A percentile compares a stretch with the other conserved stretches of the same genome.
These are phyloP conservation scores for Agonum fuliginosum DNA, from an alignment of 2,888 invertebrate genomes.

Conservation along the genomic window DNA sequence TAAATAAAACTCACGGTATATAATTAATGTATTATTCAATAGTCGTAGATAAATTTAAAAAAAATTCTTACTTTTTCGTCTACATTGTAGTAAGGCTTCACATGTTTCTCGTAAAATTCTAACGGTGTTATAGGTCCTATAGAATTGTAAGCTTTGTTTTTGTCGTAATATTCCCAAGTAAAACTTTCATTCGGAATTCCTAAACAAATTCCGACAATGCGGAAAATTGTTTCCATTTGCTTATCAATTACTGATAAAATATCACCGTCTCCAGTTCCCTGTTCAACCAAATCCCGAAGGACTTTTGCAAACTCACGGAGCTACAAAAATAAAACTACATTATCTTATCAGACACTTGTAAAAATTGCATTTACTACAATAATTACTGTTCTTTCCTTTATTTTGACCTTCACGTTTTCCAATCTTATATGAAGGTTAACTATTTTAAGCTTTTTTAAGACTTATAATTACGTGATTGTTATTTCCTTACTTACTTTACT, in stretches of 20 bases:
- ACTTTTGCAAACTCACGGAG: conserved; percentile 87
- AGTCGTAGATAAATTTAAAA: conserved; percentile 22
- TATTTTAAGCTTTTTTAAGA: conserved; percentile 36
- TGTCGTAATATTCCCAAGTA: conserved; percentile 90
- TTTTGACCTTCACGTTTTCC: conserved; percentile 2
- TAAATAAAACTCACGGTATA: too few species aligned
- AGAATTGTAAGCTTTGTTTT: conserved; percentile 82
- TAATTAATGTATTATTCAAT: too few species aligned
- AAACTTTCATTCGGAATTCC: conserved; percentile 88
- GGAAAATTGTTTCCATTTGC: conserved; percentile 86
- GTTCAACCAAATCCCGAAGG: conserved; percentile 79
- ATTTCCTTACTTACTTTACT: conserved; percentile 79
- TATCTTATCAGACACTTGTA: conserved; percentile 45
- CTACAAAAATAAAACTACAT: conserved; percentile 71
- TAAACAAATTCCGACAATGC: conserved; percentile 88
- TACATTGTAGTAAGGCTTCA: conserved; percentile 86
- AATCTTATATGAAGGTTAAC: conserved; percentile 16
- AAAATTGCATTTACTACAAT: background rate
- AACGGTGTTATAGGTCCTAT: conserved; percentile 85
- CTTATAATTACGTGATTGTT: background rate
- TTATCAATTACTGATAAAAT: conserved; percentile 78
- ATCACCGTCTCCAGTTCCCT: conserved; percentile 78
- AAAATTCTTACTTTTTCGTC: conserved; percentile 81
- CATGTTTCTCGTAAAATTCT: conserved; percentile 87
- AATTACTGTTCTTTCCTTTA: background rate